Evolutionary conservation across 1,140 invertebrate genomes (phyloP).

Genomic region (Camponotus vicinus): DNA sequence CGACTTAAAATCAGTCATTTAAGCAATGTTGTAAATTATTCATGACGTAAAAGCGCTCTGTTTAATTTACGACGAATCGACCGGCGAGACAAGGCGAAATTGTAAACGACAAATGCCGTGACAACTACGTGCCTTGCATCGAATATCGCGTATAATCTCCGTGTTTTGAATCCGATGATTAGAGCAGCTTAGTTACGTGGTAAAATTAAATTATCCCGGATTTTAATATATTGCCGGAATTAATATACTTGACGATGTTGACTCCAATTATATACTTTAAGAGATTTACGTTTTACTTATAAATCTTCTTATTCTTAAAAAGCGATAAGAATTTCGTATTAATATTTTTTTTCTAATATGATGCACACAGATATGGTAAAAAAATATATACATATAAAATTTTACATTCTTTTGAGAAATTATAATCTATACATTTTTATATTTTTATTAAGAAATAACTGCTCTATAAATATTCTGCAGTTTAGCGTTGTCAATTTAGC

Average conservation of each 20-base stretch:
- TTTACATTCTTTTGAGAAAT: neutral
- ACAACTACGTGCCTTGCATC: constrained; percentile 56
- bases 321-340: neutral
- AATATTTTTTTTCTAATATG: neutral
- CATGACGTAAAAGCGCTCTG: constrained; percentile 46
- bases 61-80: constrained; percentile 59
- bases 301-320: constrained; percentile 1
- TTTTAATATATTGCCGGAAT: constrained; percentile 27
- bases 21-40: constrained; percentile 55
- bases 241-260: neutral
- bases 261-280: neutral
- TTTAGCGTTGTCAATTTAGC: neutral
- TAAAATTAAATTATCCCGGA: constrained; percentile 32
- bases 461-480: neutral
- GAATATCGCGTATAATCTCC: constrained; percentile 45
- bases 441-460: neutral
- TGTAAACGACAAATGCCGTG: constrained; percentile 43
- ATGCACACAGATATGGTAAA: neutral
- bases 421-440: neutral
- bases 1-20: constrained; percentile 50
- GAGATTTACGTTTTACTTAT: neutral
- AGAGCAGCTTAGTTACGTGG: constrained; percentile 45
- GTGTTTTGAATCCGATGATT: constrained; percentile 50
- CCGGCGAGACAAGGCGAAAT: constrained; percentile 33
- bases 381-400: neutral